Base-by-base conservation (phyloP, 2,113 vertebrate species). In the Labeo catla region DNA sequence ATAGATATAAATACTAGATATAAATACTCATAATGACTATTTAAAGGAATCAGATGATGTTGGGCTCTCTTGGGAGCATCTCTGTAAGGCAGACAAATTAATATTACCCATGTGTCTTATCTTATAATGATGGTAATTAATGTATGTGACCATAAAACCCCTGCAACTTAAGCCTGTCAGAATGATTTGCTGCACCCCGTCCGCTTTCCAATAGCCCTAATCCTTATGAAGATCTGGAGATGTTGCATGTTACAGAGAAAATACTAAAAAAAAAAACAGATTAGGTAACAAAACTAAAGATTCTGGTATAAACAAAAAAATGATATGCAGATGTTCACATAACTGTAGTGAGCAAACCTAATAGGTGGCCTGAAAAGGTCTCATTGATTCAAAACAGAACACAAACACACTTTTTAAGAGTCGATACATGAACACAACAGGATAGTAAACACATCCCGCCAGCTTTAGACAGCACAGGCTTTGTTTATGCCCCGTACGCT, bases 41-140 rank as follows among this genome's bases (percentile, higher is more conserved):
- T 84, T 72, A 21, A 57, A 50, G 77, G 39, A 52, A 70, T 81
- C 70, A 79, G 79, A 21, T 83, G 52, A 70, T 85, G 83, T 86
- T 83, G 79, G 83, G 73, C 45, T 76, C 86, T 63, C n/a, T 45
- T 70, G 88, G 83, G 88, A 87, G 80, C 47, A 36, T 87, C 86
- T 87, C 28, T 77, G 80, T 79, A 49, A 81, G 19, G 86, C 43
- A 89, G 87, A 94, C 87, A 88, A 90, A 92, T 88, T 47, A 76
- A 76, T 80, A 81, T 73, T n/a, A 28, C 76, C 63, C 90, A 86
- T 88, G 89, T 83, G 78, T 78, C 79, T 87, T 80, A 88, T 86
- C 85, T 88, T 81, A 85, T 86, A 90, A 88, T 94, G 92, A 91
- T 91, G 91, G 90, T 90, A 94, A 94, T 94, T 94, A 94, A 90